Evolutionary conservation across 2,113 vertebrate species (phyloP).

Genomic region (Saguinus midas): DNA sequence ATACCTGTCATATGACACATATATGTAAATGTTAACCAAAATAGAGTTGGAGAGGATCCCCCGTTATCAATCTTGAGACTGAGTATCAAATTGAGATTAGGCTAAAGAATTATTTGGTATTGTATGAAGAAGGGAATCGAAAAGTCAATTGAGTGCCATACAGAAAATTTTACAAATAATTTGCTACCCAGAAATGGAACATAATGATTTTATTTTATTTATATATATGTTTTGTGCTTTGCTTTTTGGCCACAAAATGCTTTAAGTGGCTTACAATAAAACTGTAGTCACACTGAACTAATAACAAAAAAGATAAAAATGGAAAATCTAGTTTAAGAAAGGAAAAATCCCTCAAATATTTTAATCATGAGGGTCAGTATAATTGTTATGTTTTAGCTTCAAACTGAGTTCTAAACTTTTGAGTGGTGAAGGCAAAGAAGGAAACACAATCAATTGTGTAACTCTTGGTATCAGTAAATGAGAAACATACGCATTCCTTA

Average conservation of each 20-base stretch:
- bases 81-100: background rate
- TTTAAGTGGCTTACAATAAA: slow-evolving; percentile 20
- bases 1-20: background rate
- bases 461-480: background rate
- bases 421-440: background rate
- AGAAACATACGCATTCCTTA: background rate
- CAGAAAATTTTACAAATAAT: background rate
- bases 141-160: background rate
- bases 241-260: background rate
- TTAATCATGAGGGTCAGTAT: background rate
- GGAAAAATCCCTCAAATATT: background rate
- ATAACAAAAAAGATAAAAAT: background rate
- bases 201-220: background rate
- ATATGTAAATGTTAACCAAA: background rate
- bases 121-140: background rate
- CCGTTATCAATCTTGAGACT: background rate
- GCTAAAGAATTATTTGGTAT: background rate
- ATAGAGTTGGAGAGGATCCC: background rate
- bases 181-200: background rate
- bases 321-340: background rate
- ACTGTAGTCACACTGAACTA: background rate
- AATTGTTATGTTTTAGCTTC: background rate
- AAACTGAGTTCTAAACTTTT: background rate
- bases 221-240: background rate
- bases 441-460: background rate